These are phyloP conservation scores for Notolabrus celidotus DNA, from an alignment of 2,797 vertebrate genomes.

Conservation along the genomic window DNA sequence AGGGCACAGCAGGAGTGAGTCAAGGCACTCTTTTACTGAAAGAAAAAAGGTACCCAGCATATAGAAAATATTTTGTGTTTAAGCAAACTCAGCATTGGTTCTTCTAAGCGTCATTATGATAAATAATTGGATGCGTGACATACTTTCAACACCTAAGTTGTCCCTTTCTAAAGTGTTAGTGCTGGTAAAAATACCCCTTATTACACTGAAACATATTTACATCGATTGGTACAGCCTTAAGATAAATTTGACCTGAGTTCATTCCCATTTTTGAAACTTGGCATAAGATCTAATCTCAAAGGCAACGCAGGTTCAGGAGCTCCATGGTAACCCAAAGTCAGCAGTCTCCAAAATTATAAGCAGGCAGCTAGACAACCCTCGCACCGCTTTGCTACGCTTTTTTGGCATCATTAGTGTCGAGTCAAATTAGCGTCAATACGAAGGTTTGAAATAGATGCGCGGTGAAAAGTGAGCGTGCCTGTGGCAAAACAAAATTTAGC, in stretches of 20 bases:
- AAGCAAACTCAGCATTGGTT: background rate
- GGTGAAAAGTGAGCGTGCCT: constrained; percentile 56
- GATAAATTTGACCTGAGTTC: constrained; percentile 30
- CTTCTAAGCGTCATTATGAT: background rate
- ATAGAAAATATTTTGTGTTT: constrained; percentile 28
- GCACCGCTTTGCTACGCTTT: constrained; percentile 65
- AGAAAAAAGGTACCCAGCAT: constrained; percentile 5
- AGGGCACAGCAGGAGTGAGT: constrained; percentile 44
- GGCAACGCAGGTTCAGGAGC: constrained; percentile 33
- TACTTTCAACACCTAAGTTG: constrained; percentile 10
- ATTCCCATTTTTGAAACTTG: constrained; percentile 49
- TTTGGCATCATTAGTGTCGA: constrained; percentile 78
- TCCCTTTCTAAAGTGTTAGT: background rate
- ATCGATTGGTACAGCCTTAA: background rate
- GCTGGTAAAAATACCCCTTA: background rate
- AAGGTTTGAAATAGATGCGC: constrained; percentile 62
- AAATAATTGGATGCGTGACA: background rate
- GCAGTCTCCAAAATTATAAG: constrained; percentile 58
- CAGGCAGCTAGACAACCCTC: constrained; percentile 50
- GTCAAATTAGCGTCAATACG: constrained; percentile 69
- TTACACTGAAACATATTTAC: constrained; percentile 8
- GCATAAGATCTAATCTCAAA: constrained; percentile 24
- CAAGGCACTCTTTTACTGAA: constrained; percentile 29
- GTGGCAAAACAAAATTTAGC: constrained; percentile 48
- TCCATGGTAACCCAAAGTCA: constrained; percentile 47